phyloP scores from a whole-genome alignment of 2,888 invertebrate genomes.

The Acronicta alni region DNA sequence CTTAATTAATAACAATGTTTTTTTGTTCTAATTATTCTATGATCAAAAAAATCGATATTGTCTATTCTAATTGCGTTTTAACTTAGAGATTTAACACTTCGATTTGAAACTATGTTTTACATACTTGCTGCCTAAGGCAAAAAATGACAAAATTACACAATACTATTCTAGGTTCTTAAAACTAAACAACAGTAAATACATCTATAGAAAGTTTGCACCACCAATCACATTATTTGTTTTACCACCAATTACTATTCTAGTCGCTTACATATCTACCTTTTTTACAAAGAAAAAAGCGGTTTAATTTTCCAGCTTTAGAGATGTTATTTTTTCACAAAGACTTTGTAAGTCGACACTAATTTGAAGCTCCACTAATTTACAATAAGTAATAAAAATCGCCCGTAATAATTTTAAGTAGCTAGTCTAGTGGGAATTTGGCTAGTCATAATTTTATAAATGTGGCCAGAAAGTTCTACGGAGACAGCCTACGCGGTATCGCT shows the following conservation, averaged over 20 bases:
- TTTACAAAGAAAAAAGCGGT: constrained; percentile 63
- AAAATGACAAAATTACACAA: constrained; percentile 65
- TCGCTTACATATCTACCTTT: constrained; percentile 72
- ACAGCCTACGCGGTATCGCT: constrained; percentile 68
- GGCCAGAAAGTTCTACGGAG: constrained; percentile 79
- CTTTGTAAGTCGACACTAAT: constrained; percentile 62
- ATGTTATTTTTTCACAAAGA: constrained; percentile 59
- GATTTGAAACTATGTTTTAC: constrained; percentile 56
- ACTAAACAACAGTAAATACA: constrained; percentile 77
- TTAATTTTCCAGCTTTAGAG: constrained; percentile 51
- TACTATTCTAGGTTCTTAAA: constrained; percentile 74
- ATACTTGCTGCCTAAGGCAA: constrained; percentile 75
- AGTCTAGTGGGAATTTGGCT: constrained; percentile 71
- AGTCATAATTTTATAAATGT: constrained; percentile 71
- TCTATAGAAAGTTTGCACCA: constrained; percentile 87
- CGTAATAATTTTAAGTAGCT: constrained; percentile 74
- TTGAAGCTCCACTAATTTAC: constrained; percentile 81
- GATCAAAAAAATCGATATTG: constrained; percentile 54
- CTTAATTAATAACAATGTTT: constrained; percentile 65
- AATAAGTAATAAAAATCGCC: constrained; percentile 76
- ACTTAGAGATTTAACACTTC: constrained; percentile 57
- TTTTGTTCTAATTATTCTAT: constrained; percentile 72
- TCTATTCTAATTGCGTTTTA: constrained; percentile 68
- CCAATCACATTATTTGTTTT: constrained; percentile 78
- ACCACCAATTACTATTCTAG: constrained; percentile 77